Conservation (phyloP, 2,113 vertebrate genomes). For the Lophochroa leadbeateri region DNA sequence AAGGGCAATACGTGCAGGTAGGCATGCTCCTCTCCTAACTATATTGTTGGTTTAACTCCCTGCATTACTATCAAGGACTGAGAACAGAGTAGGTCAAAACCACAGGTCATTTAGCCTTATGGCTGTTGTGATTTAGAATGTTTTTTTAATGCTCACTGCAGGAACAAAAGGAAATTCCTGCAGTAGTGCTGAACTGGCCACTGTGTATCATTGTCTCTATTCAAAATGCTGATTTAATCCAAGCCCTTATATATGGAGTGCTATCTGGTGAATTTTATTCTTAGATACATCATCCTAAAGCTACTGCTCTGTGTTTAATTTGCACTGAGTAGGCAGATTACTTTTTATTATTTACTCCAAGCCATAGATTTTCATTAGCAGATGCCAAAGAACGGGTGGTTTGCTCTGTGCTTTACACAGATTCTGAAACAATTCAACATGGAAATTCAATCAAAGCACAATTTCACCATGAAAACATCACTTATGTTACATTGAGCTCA, state of each 20-base stretch:
- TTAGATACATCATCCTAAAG: background rate
- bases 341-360: slow-evolving; percentile 5
- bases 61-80: background rate
- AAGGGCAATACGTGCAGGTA: background rate
- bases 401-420: background rate
- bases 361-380: background rate
- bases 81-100: background rate
- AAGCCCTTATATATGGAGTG: background rate
- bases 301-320: background rate
- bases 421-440: background rate
- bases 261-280: background rate
- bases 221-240: slow-evolving; percentile 1
- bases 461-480: background rate
- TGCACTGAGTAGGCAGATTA: background rate
- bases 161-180: background rate
- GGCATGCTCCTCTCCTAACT: background rate
- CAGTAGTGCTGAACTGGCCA: background rate
- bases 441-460: background rate
- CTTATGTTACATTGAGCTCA: background rate
- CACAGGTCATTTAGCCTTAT: background rate
- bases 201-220: background rate
- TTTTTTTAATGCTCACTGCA: background rate
- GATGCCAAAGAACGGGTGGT: background rate
- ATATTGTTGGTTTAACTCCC: background rate
- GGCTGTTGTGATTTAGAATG: background rate